Base-by-base conservation (phyloP, 2,797 vertebrate species). In the Poeciliopsis infans region DNA sequence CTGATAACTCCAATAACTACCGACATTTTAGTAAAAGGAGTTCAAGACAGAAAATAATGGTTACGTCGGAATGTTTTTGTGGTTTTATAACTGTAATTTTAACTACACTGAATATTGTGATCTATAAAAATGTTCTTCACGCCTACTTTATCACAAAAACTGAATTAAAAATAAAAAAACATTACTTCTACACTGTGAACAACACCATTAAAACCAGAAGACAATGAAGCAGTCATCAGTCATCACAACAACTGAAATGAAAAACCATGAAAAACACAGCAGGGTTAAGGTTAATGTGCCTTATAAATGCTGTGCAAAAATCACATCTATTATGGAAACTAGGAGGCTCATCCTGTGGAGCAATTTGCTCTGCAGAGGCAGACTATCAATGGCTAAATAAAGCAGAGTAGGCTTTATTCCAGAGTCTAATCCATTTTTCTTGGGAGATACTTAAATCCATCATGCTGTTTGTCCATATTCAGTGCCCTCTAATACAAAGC, bases 371-470 rank as follows among this genome's bases (percentile, higher is more conserved):
- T 89, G 79, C 83, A 80, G 84, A 78, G 46, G 76, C 64, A 49
- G 78, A 83, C 84, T 53, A 75, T 81, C 80, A 74, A 33, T 74
- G 72, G 41, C 72, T 75, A 75, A 20, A 69, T 75, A 71, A 61
- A 86, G 80, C 82, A 80, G 55, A 61, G 39, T 79, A 79, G 84
- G 80, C 81, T 90, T 83, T 87, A 75, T 78, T 84, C 75, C 47
- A 79, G 77, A 77, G 85, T 90, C 79, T 89, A 84, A 93, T 90
- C 80, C 83, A 90, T 90, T 89, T 86, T 86, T 86, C 83, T 81
- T 85, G 73, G 79, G 82, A 90, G 80, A 84, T 77, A 79, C 71
- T 89, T 91, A 83, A 89, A 92, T 85, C 83, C 84, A 91, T 90
- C 87, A 82, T 84, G 84, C 80, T 77, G 80, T 79, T 83, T 75